Percentiles rank a stretch among this genome's conserved stretches.
Evolutionary conservation across 92 coral and sea anemone species (phyloP).

Genomic region (Porites lobata): DNA sequence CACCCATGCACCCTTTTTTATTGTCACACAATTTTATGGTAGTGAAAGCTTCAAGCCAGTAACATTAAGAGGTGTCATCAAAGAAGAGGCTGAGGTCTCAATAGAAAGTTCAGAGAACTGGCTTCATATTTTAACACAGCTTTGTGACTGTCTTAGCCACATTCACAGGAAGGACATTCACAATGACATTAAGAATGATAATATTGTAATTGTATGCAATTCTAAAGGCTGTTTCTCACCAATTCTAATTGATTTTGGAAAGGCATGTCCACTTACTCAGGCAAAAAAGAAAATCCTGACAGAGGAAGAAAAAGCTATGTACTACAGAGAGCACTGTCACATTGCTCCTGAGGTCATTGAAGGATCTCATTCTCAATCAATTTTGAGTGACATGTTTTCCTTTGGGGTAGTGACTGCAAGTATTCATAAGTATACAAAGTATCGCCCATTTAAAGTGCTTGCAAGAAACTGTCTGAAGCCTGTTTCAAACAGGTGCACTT

Average conservation of each 20-base stretch:
- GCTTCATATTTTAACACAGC: slow-evolving; percentile 63
- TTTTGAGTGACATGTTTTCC: slow-evolving; percentile 21
- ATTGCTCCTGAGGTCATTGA: slow-evolving; percentile 59
- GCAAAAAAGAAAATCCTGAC: slow-evolving; percentile 28
- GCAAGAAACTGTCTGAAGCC: slow-evolving; percentile 57
- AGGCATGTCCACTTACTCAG: slow-evolving; percentile 51
- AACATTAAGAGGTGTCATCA: slow-evolving; percentile 40
- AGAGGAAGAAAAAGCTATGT: slow-evolving; percentile 11
- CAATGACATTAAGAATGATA: slow-evolving; percentile 76
- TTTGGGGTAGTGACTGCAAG: slow-evolving; percentile 43
- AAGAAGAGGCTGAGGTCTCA: background rate
- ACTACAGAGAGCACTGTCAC: slow-evolving; percentile 55
- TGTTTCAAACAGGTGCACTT: slow-evolving; percentile 48
- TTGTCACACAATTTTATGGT: slow-evolving; percentile 73
- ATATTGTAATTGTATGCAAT: slow-evolving; percentile 41
- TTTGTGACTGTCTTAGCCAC: slow-evolving; percentile 63
- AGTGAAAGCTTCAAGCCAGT: slow-evolving; percentile 27
- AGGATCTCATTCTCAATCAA: background rate
- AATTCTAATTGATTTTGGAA: slow-evolving; percentile 70
- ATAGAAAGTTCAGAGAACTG: slow-evolving; percentile 49
- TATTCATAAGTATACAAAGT: slow-evolving; percentile 12
- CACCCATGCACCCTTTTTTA: slow-evolving; percentile 55
- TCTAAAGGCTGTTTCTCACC: slow-evolving; percentile 22
- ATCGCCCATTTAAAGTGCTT: slow-evolving; percentile 52
- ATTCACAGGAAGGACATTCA: slow-evolving; percentile 60